phyloP scores from a whole-genome alignment of 2,113 vertebrate species.

The Zootoca vivipara region DNA sequence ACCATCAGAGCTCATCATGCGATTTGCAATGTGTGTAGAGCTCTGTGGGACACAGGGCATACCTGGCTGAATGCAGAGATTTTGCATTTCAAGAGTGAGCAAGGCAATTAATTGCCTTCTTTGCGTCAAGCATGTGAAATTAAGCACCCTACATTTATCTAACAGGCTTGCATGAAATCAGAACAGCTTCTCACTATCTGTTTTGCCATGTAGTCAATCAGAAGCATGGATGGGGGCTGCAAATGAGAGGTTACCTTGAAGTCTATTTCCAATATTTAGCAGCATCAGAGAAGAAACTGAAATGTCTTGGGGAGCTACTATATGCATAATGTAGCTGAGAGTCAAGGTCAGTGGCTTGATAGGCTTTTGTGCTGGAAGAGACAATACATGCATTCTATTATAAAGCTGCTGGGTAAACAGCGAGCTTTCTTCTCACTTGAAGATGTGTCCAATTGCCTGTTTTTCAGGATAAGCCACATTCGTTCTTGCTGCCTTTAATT shows the following conservation, averaged over 20 bases:
- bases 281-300: constrained; percentile 37
- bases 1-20: constrained; percentile 41
- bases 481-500: background rate
- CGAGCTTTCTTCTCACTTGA: background rate
- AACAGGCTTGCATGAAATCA: constrained; percentile 17
- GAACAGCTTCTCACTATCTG: background rate
- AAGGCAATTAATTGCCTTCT: constrained; percentile 51
- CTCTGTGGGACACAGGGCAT: constrained; percentile 30
- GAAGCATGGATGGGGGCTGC: background rate
- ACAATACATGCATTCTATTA: constrained; percentile 12
- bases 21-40: constrained; percentile 44
- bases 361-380: background rate
- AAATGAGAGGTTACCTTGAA: constrained; percentile 64
- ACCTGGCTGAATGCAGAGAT: background rate
- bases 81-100: constrained; percentile 20
- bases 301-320: constrained; percentile 47
- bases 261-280: constrained; percentile 28
- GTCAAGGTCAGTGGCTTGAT: constrained; percentile 25
- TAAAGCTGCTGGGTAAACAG: background rate
- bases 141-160: constrained; percentile 21
- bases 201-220: constrained; percentile 22
- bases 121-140: constrained; percentile 56
- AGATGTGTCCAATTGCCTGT: background rate
- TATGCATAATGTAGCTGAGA: constrained; percentile 47
- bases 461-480: background rate